phyloP scores from a whole-genome alignment of 2,113 vertebrate genomes.

The Odobenus rosmarus region DNA sequence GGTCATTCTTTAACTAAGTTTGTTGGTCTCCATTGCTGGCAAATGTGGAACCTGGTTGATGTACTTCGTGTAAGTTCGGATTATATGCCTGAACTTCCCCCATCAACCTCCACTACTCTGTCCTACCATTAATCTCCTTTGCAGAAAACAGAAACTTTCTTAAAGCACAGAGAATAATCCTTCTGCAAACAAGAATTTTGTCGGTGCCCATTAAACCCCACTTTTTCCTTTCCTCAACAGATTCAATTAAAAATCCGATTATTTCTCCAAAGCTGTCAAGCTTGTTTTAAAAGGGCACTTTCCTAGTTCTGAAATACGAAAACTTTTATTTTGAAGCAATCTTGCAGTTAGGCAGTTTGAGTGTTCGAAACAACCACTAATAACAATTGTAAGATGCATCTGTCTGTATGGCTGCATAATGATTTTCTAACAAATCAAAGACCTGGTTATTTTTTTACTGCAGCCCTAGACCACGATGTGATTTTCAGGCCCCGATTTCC shows the following conservation, averaged over 20 bases:
- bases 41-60: neutral
- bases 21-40: slow-evolving; percentile 1
- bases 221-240: slow-evolving; percentile 69
- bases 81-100: neutral
- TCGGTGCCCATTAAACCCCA: slow-evolving; percentile 65
- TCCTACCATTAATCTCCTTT: neutral
- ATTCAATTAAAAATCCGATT: slow-evolving; percentile 63
- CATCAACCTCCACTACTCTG: neutral
- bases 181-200: slow-evolving; percentile 57
- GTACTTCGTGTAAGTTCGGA: neutral
- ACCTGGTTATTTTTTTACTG: neutral
- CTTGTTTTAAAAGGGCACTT: slow-evolving; percentile 58
- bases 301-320: neutral
- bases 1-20: slow-evolving; percentile 60
- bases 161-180: slow-evolving; percentile 42
- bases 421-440: neutral
- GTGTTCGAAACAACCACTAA: neutral
- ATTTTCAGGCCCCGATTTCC: neutral
- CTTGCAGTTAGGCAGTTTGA: neutral
- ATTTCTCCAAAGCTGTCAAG: slow-evolving; percentile 67
- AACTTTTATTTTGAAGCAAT: neutral
- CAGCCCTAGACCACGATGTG: neutral
- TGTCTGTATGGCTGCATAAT: rapidly evolving
- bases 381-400: neutral
- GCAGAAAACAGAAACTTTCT: neutral